Conservation (phyloP, 2,113 vertebrate genomes). For the Mustela nigripes region DNA sequence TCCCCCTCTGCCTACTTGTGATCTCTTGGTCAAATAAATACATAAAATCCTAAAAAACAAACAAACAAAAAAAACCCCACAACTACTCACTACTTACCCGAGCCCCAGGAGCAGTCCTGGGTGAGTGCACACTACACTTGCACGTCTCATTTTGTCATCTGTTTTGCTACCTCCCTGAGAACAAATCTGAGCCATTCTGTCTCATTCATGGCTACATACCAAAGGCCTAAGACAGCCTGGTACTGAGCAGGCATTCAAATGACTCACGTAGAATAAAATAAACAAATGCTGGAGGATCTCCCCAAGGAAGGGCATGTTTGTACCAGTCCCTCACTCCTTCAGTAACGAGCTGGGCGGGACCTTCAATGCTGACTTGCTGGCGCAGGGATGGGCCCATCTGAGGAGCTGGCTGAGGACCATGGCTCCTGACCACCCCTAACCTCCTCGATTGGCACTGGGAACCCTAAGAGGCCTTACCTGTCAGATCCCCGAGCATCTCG, state of each 20-base stretch:
- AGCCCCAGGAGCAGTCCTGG: neutral
- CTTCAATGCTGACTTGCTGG: rapidly evolving
- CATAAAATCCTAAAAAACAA: too few species aligned
- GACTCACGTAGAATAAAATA: neutral
- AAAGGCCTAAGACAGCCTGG: neutral
- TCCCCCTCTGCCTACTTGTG: too few species aligned
- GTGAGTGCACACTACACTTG: rapidly evolving
- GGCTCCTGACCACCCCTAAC: neutral
- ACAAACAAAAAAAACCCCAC: too few species aligned
- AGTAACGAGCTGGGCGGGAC: neutral
- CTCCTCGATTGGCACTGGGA: neutral
- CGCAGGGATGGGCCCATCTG: too few species aligned
- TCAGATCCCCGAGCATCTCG: slow-evolving; percentile 95
- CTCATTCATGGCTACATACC: neutral
- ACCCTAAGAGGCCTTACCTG: slow-evolving; percentile 87
- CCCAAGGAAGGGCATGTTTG: neutral
- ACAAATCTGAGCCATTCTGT: neutral
- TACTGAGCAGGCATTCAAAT: neutral
- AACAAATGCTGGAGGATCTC: neutral
- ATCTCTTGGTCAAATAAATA: too few species aligned
- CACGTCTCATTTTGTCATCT: neutral
- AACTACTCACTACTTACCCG: neutral
- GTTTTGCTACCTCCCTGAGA: neutral
- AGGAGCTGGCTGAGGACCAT: neutral
- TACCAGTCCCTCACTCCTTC: neutral